Base-by-base conservation (phyloP, 2,113 vertebrate genomes). In the Hippocampus mohnikei region DNA sequence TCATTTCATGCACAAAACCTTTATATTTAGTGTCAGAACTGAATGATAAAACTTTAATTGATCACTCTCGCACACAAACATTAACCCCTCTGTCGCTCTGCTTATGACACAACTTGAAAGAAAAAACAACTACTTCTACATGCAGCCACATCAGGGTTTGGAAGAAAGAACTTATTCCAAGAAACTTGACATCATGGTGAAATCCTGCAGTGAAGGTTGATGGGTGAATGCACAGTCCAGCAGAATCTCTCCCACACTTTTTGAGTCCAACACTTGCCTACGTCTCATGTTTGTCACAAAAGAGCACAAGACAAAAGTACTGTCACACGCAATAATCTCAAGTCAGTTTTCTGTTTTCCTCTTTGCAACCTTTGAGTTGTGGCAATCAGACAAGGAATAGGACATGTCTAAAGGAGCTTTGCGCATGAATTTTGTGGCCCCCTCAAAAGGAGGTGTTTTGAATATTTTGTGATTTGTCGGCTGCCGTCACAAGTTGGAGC, bases 181-280 rank as follows among this genome's bases (percentile, higher is more conserved):
- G 41, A 80, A 41, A 61, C 77, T 85, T 89, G 85, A 88, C 84
- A 85, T 89, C 85, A 88, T 84, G 76, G 72, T 72, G 71, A 72
- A 69, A 75, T 68, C 78, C 82, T 80, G 81, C 84, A 85, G 82
- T 64, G 64, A 81, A 79, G 80, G 60, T 76, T 80, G 78, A 74
- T 84, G 79, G 82, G 77, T 81, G 79, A 85, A 77, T 55, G 73
- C 82, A 77, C 83, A 78, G 83, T 86, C 85, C 84, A 81, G 85
- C 83, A 82, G 77, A 81, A 72, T 74, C 70, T 79, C 62, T 72
- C 75, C 76, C 70, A 75, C 80, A 41, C 75, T 69, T 81, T 84
- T 85, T 80, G 77, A 87, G 81, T 82, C 87, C 82, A 82, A 74
- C 88, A 82, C 81, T 70, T 66, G 40, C 29, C 20, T 70, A 58